These are phyloP conservation scores for Caenorhabditis wallacei DNA, from an alignment of 2,888 invertebrate species.

Conservation along the genomic window DNA sequence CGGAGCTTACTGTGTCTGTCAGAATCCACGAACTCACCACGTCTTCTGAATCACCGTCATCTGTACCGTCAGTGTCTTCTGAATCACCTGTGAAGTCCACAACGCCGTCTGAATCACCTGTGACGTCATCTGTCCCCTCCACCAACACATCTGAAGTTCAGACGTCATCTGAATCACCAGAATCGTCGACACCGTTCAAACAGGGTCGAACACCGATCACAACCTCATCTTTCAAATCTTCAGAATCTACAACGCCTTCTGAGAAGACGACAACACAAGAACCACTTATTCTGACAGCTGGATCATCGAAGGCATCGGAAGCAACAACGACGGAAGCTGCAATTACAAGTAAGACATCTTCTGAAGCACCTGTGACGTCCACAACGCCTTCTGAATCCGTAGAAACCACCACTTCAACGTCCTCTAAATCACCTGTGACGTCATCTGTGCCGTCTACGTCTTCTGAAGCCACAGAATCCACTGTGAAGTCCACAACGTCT, in stretches of 20 bases:
- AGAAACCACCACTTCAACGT: not conserved
- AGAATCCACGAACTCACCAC: conserved; percentile 45
- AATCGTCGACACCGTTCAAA: not conserved
- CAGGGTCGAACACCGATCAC: conserved; percentile 5
- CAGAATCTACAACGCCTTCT: conserved; percentile 2
- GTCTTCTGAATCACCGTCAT: conserved; percentile 13
- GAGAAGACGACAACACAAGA: not conserved
- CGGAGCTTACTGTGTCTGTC: conserved; percentile 47
- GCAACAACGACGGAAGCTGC: conserved; percentile 13
- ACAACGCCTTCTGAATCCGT: too few relatives aligned
- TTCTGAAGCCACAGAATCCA: not conserved
- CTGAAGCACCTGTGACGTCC: not conserved
- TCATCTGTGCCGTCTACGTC: conserved; percentile 16
- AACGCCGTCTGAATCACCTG: too few relatives aligned
- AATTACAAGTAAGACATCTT: not conserved
- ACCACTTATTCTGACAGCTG: too few relatives aligned
- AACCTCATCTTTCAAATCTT: not conserved
- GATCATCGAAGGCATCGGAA: too few relatives aligned
- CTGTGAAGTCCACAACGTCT: conserved; percentile 8
- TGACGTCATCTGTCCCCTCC: too few relatives aligned
- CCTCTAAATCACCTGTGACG: conserved; percentile 1
- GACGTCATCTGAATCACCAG: conserved; percentile 17
- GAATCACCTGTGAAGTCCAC: conserved; percentile 1
- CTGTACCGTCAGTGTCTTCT: conserved; percentile 4
- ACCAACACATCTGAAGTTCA: too few relatives aligned